Conservation (phyloP, 2,888 invertebrate species). For the Aplocera efformata region DNA sequence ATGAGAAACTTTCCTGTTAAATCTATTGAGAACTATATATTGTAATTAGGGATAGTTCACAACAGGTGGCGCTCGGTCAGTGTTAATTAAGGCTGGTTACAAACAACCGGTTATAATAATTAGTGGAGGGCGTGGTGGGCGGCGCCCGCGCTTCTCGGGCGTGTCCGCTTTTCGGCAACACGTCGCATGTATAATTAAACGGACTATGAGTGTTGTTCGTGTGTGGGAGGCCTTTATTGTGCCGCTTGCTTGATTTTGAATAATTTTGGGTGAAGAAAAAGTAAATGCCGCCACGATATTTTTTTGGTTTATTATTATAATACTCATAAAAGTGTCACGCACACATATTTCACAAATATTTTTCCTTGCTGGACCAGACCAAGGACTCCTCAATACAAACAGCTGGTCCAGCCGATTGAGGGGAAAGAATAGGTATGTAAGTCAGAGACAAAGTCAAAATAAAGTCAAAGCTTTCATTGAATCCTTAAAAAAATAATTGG, state of each 20-base stretch:
- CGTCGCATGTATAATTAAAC: conserved; percentile 53
- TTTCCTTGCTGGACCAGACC: too few relatives aligned
- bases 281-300: conserved; percentile 24
- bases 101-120: conserved; percentile 77
- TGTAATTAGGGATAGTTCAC: conserved; percentile 45
- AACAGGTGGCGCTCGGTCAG: conserved; percentile 68
- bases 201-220: conserved; percentile 37
- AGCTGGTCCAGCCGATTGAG: too few relatives aligned
- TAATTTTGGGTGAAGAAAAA: neutral
- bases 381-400: too few relatives aligned
- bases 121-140: conserved; percentile 73
- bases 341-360: too few relatives aligned
- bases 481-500: too few relatives aligned
- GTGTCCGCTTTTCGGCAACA: conserved; percentile 55
- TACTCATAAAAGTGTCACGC: too few relatives aligned
- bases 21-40: conserved; percentile 33
- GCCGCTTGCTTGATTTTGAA: conserved; percentile 1
- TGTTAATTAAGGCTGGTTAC: conserved; percentile 66
- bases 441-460: too few relatives aligned
- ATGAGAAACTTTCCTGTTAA: conserved; percentile 14
- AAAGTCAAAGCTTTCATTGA: too few relatives aligned
- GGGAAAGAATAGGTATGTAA: too few relatives aligned
- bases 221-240: conserved; percentile 40
- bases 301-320: conserved; percentile 15
- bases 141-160: conserved; percentile 48